Evolutionary conservation across 2,888 invertebrate species (phyloP).

Genomic region (Drosophila sordidapex): DNA sequence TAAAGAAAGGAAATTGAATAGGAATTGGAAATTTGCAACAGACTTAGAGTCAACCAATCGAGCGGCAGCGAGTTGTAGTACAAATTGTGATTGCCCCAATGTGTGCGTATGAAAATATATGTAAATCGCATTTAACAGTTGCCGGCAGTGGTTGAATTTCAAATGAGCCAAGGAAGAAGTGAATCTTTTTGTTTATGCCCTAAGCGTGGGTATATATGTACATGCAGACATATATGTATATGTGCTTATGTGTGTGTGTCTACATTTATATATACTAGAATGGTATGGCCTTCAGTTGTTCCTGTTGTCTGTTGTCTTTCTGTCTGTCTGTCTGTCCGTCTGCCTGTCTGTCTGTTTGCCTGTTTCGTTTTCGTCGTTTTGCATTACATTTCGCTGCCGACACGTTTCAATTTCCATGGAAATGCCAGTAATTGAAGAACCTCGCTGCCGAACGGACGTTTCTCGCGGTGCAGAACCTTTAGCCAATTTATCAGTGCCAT

Average conservation of each 20-base stretch:
- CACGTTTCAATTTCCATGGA: slow-evolving; percentile 65
- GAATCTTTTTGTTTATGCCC: slow-evolving; percentile 12
- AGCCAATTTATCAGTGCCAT: slow-evolving; percentile 1
- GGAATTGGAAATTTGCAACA: slow-evolving; percentile 7
- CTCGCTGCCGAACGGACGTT: slow-evolving; percentile 64
- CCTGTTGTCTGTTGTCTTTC: neutral
- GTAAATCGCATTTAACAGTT: slow-evolving; percentile 21
- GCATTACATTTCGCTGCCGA: slow-evolving; percentile 39
- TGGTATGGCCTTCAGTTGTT: slow-evolving; percentile 29
- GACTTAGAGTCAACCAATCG: neutral
- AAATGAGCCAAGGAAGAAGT: slow-evolving; percentile 35
- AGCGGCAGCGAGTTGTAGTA: neutral
- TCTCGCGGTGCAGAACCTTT: neutral
- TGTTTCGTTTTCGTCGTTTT: slow-evolving; percentile 17
- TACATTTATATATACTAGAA: neutral
- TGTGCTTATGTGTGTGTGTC: neutral
- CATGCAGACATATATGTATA: neutral
- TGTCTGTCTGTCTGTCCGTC: no score
- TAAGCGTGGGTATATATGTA: neutral
- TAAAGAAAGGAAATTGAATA: neutral
- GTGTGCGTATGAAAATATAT: slow-evolving; percentile 32
- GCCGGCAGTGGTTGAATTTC: slow-evolving; percentile 41
- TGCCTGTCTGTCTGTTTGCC: slow-evolving; percentile 1
- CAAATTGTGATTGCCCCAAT: slow-evolving; percentile 1
- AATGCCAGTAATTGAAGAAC: slow-evolving; percentile 68